Conservation (phyloP, 37 sponge, comb jelly and placozoan genomes). For the Spongilla lacustris region DNA sequence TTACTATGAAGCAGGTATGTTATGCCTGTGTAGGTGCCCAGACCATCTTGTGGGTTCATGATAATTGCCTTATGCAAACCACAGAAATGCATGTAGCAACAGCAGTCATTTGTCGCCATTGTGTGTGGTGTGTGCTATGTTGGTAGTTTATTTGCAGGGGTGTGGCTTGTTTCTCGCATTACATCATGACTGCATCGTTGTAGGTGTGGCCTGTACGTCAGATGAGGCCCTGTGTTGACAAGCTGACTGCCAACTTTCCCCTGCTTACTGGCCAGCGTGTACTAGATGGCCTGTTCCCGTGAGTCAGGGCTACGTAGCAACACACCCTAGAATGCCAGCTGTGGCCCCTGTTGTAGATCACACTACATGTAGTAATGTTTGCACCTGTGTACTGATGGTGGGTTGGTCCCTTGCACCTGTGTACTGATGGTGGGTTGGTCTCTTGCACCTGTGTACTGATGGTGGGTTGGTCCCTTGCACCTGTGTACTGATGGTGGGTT, state of each 20-base stretch:
- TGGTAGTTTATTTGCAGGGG: no score
- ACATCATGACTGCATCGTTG: background rate
- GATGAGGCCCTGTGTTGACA: slow-evolving; percentile 90
- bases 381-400: no score
- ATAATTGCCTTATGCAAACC: background rate
- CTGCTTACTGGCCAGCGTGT: slow-evolving; percentile 98
- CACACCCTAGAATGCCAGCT: background rate
- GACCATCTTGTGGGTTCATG: no score
- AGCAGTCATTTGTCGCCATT: background rate
- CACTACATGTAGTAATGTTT: no score
- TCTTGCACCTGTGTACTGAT: no score
- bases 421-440: no score
- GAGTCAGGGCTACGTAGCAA: slow-evolving; percentile 13
- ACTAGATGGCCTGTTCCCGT: slow-evolving; percentile 99
- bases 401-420: no score
- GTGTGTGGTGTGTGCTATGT: background rate
- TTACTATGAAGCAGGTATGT: slow-evolving; percentile 91
- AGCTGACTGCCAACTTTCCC: slow-evolving; percentile 96
- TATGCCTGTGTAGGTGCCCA: background rate
- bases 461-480: no score
- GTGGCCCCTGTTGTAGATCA: background rate
- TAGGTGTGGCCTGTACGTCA: slow-evolving; percentile 99
- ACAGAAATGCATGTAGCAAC: background rate
- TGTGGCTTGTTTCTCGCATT: background rate
- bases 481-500: no score